A percentile compares a stretch with the other conserved stretches of the same genome.
Evolutionary conservation across 2,113 vertebrate genomes (phyloP).

Genomic region (Himantopus leucocephalus): DNA sequence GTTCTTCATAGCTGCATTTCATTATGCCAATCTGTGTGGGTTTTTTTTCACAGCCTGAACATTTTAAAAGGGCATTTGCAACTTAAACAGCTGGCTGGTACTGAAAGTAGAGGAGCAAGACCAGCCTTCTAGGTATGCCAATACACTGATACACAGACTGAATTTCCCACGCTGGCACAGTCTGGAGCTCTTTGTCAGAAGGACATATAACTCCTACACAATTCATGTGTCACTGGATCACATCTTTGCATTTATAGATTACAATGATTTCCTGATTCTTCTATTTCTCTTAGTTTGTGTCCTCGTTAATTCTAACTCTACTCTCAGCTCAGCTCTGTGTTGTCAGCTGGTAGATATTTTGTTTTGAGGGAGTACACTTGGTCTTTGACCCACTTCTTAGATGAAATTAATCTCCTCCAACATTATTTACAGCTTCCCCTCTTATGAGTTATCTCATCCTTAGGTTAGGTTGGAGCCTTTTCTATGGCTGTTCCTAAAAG

Average conservation of each 20-base stretch:
- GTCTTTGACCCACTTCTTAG: neutral
- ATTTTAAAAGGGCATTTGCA: neutral
- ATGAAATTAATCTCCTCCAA: neutral
- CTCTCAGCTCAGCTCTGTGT: neutral
- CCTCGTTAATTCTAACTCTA: neutral
- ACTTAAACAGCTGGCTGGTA: neutral
- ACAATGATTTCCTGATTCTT: neutral
- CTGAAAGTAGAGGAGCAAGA: neutral
- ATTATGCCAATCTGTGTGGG: neutral
- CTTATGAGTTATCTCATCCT: neutral
- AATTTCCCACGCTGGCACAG: neutral
- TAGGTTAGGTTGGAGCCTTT: neutral
- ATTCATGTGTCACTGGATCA: neutral
- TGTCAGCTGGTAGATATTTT: neutral
- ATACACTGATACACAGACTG: no score
- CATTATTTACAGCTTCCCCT: neutral
- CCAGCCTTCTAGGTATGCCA: neutral
- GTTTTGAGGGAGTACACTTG: neutral
- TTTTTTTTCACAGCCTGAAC: neutral
- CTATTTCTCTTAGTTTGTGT: neutral
- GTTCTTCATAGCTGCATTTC: neutral
- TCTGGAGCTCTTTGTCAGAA: neutral
- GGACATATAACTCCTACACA: neutral
- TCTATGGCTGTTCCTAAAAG: neutral
- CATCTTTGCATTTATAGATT: neutral